phyloP scores from a whole-genome alignment of 2,888 invertebrate genomes.

The Cephus pygmeus region DNA sequence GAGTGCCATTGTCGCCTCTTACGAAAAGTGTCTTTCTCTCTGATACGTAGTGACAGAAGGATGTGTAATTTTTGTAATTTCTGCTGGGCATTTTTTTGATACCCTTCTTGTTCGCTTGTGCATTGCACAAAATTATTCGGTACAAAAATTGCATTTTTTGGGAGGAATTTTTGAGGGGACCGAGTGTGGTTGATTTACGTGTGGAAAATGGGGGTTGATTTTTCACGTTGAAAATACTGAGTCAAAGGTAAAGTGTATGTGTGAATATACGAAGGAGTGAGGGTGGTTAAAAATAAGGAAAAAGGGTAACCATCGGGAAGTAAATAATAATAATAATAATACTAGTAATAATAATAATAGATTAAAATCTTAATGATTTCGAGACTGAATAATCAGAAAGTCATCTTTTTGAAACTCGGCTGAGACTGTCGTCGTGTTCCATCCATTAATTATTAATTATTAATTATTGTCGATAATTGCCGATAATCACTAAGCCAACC shows the following conservation, averaged over 20 bases:
- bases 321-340: slow-evolving; percentile 6
- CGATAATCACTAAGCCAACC: neutral
- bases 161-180: neutral
- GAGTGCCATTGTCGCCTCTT: too few species aligned
- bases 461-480: neutral
- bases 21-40: too few species aligned
- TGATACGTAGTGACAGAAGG: neutral
- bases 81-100: neutral
- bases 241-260: too few species aligned
- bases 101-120: slow-evolving; percentile 17
- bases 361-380: neutral
- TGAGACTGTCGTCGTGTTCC: slow-evolving; percentile 54
- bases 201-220: neutral
- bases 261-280: slow-evolving; percentile 8
- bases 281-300: neutral
- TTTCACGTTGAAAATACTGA: neutral
- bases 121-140: slow-evolving; percentile 32
- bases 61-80: neutral
- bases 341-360: slow-evolving; percentile 10
- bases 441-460: slow-evolving; percentile 52
- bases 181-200: slow-evolving; percentile 2
- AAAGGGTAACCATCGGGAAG: slow-evolving; percentile 14
- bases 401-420: slow-evolving; percentile 20
- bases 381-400: neutral
- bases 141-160: neutral